A percentile compares a stretch with the other conserved stretches of the same genome.
Evolutionary conservation across 2,113 vertebrate genomes (phyloP).

Genomic region (Microcebus ravelobensis): DNA sequence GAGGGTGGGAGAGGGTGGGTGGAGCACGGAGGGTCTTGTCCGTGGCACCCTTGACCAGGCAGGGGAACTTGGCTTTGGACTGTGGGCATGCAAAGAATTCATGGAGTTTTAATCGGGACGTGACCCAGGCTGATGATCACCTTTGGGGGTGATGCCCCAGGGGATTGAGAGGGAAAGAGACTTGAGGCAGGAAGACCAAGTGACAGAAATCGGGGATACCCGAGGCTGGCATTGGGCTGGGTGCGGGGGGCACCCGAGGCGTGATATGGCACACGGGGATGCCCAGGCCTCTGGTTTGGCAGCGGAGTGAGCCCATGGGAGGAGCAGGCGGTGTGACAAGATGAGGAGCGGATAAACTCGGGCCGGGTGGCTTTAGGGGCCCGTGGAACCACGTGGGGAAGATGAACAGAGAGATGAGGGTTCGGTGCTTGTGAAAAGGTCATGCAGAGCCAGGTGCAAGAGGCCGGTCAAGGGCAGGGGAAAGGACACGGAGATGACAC

Average conservation of each 20-base stretch:
- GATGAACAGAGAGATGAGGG: background rate
- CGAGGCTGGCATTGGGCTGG: accelerated
- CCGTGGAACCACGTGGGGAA: background rate
- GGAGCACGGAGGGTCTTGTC: background rate
- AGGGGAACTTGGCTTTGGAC: background rate
- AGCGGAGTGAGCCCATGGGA: background rate
- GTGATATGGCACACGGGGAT: no score
- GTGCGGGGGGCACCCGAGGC: background rate
- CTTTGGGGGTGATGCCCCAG: background rate
- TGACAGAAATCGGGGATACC: background rate
- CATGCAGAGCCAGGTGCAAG: background rate
- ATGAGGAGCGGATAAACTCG: background rate
- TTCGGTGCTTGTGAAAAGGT: background rate
- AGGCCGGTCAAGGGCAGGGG: background rate
- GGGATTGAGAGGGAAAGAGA: background rate
- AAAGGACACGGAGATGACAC: background rate
- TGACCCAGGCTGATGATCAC: background rate
- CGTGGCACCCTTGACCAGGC: background rate
- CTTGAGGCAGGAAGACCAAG: background rate
- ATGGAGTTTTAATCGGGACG: background rate
- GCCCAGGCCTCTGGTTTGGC: background rate
- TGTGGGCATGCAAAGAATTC: background rate
- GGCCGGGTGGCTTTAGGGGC: background rate
- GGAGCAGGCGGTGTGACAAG: background rate
- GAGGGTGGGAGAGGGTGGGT: background rate